Evolutionary conservation across 2,797 vertebrate species (phyloP), one percentile per base, ranked within the genome.

Genomic region (Peromyscus melanophrys): DNA sequence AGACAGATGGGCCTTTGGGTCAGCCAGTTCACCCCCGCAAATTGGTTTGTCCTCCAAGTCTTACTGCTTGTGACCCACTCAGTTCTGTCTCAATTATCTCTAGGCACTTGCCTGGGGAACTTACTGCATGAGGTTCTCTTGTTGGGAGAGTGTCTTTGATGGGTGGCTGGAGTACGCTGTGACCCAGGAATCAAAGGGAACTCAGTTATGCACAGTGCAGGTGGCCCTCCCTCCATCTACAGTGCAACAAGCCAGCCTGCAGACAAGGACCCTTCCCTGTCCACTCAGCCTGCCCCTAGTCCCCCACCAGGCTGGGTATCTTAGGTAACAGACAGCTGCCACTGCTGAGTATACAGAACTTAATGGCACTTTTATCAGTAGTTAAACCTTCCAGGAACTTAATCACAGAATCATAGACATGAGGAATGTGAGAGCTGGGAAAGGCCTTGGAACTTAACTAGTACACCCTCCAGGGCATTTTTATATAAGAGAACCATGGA

Each of bases 331-430:
- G 76, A 88, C 0, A 34, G 57, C 92, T 88, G 92, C 94, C 71
- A 67, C 46, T 3, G 86, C 94, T 95, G 76, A 97, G 93, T 84
- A 96, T 97, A 97, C 96, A 97, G 91, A 97, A 81, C 89, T 96
- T 96, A 97, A 98, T 97, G 96, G 96, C 96, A 93, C 95, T 97
- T 96, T 97, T 98, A 98, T 98, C 97, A 98, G 98, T 77, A 93
- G 76, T 97, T 95, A 90, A 97, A 81, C 96, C 89, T 97, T 95
- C 92, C 86, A 95, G 94, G 94, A 96, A 94, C 98, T 96, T 97
- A 97, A 97, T 97, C 97, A 96, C 94, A 95, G 96, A 96, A 96
- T 94, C 90, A 90, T 31, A 89, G 95, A 84, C 3, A 0, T 27
- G 87, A 93, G 95, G 97, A 98, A 98, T 97, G 96, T 96, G 92